phyloP scores from a whole-genome alignment of 1,140 invertebrate species.

The Andricus grossulariae region DNA sequence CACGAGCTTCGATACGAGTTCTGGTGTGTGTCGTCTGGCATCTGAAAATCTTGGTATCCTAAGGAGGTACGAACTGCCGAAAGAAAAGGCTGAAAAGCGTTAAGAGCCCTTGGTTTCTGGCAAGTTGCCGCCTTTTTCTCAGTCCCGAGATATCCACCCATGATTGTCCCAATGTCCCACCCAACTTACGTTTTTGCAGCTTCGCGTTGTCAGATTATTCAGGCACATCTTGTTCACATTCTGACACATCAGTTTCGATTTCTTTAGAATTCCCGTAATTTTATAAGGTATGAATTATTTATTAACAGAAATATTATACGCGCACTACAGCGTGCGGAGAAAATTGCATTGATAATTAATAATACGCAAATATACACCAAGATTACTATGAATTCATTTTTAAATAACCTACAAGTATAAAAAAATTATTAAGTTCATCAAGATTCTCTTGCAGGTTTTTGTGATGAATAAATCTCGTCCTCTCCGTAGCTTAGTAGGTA shows the following conservation, averaged over 20 bases:
- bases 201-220: background rate
- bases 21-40: background rate
- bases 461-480: too few relatives aligned
- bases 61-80: background rate
- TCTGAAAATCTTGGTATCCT: constrained; percentile 10
- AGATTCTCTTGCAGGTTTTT: too few relatives aligned
- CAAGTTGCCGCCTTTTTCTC: constrained; percentile 5
- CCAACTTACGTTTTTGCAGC: background rate
- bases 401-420: too few relatives aligned
- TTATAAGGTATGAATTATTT: too few relatives aligned
- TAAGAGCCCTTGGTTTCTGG: background rate
- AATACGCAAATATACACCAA: too few relatives aligned
- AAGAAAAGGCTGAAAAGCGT: constrained; percentile 4
- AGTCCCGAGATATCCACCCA: background rate
- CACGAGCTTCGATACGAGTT: background rate
- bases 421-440: too few relatives aligned
- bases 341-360: too few relatives aligned
- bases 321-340: too few relatives aligned
- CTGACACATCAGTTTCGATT: background rate
- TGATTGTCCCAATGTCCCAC: background rate
- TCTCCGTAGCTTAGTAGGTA: too few relatives aligned
- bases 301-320: too few relatives aligned
- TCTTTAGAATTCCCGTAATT: background rate
- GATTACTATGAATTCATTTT: too few relatives aligned
- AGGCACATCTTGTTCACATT: background rate